phyloP scores from a whole-genome alignment of 2,113 vertebrate genomes.

The Calonectris borealis region DNA sequence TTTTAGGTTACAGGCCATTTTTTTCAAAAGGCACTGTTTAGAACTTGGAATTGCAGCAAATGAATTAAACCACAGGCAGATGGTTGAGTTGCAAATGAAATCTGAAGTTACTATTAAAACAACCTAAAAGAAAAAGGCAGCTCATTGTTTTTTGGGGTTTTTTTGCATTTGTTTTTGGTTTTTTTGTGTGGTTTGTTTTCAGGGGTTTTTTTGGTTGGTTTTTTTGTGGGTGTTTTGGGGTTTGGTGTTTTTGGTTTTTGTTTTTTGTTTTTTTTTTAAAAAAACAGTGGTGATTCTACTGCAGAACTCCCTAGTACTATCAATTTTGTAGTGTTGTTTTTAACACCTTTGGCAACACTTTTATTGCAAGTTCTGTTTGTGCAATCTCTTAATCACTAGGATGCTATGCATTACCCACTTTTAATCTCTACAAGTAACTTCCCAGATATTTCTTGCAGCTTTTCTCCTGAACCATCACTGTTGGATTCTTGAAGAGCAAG shows the following conservation, averaged over 20 bases:
- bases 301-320: background rate
- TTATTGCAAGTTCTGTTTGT: fast-evolving
- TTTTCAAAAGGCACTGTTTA: background rate
- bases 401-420: background rate
- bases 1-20: background rate
- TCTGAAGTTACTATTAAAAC: background rate
- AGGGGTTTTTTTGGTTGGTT: no score
- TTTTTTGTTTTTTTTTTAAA: no score
- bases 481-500: background rate
- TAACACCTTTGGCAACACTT: background rate
- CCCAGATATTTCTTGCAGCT: background rate
- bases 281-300: no score
- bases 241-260: no score
- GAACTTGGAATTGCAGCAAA: background rate
- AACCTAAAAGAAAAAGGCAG: background rate
- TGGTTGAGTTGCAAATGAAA: background rate
- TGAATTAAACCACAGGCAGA: background rate
- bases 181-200: no score
- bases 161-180: no score
- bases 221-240: no score
- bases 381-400: background rate
- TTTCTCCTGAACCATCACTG: background rate
- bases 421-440: background rate
- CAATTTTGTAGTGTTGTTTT: background rate
- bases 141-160: background rate